Conservation (phyloP, 2,888 invertebrate species). For the Drosophila meridionalis region DNA sequence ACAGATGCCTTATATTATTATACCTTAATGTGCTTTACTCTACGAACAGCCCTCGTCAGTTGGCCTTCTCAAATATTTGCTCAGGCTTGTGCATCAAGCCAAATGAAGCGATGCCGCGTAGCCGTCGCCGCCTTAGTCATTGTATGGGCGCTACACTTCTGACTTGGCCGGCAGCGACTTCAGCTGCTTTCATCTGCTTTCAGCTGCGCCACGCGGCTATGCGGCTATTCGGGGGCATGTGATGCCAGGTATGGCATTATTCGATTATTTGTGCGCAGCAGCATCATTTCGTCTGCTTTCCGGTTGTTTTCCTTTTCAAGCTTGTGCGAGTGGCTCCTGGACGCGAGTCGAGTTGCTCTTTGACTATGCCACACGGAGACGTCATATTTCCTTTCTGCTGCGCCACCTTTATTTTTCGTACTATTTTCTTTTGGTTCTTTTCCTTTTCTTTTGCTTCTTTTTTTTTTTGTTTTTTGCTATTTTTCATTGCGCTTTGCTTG, state of each 20-base stretch:
- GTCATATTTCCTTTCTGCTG: conserved; percentile 66
- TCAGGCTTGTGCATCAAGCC: conserved; percentile 33
- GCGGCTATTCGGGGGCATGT: conserved; percentile 8
- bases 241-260: conserved; percentile 49
- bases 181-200: conserved; percentile 4
- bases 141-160: conserved; percentile 19
- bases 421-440: conserved; percentile 1
- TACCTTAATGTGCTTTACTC: neutral
- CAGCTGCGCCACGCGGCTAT: too few relatives aligned
- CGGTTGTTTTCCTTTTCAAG: conserved; percentile 66
- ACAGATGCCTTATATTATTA: too few relatives aligned
- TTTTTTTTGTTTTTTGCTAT: conserved; percentile 8
- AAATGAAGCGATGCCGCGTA: conserved; percentile 71
- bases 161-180: conserved; percentile 3
- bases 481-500: conserved; percentile 19
- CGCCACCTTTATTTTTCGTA: conserved; percentile 18
- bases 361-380: conserved; percentile 62
- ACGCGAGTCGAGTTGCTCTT: conserved; percentile 40
- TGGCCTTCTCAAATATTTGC: conserved; percentile 67
- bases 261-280: conserved; percentile 78
- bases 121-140: conserved; percentile 48
- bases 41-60: conserved; percentile 19
- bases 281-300: conserved; percentile 76
- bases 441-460: neutral
- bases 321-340: conserved; percentile 31